phyloP scores from a whole-genome alignment of 2,797 vertebrate species.

The Threskiornis aethiopicus region DNA sequence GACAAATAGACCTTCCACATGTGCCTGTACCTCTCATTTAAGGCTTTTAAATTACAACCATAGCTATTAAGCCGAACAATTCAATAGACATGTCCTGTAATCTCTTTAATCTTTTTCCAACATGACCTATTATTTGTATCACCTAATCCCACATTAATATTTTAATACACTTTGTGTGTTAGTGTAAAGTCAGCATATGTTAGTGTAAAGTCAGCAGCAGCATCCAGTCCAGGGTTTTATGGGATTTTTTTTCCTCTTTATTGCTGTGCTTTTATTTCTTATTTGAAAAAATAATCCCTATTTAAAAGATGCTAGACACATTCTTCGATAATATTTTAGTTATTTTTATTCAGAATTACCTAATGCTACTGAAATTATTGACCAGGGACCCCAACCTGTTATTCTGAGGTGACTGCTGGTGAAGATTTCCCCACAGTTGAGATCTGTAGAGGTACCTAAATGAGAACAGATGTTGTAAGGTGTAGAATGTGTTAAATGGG shows the following conservation, averaged over 20 bases:
- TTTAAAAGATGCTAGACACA: not conserved
- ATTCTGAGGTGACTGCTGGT: not conserved
- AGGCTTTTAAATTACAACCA: not conserved
- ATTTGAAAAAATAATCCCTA: slow-evolving; percentile 4
- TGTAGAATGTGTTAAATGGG: fast-evolving
- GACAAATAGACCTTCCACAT: not conserved
- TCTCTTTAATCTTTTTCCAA: slow-evolving; percentile 42
- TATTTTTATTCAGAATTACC: not conserved
- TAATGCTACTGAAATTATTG: not conserved
- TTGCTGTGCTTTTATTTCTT: not conserved
- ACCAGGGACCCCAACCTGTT: not conserved
- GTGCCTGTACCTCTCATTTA: not conserved
- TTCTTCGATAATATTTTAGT: not conserved
- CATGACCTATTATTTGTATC: slow-evolving; percentile 16
- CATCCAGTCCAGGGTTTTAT: not conserved
- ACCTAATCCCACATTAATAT: slow-evolving; percentile 59
- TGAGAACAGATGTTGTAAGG: not conserved
- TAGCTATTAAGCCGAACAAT: not conserved
- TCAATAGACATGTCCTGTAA: not conserved
- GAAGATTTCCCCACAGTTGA: not conserved
- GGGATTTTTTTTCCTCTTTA: not conserved
- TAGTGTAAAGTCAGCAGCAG: slow-evolving; percentile 26
- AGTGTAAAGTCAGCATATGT: slow-evolving; percentile 30
- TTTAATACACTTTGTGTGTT: slow-evolving; percentile 48
- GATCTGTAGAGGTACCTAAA: not conserved